Base-by-base conservation (phyloP, 2,113 vertebrate genomes). In the Caranx melampygus region DNA sequence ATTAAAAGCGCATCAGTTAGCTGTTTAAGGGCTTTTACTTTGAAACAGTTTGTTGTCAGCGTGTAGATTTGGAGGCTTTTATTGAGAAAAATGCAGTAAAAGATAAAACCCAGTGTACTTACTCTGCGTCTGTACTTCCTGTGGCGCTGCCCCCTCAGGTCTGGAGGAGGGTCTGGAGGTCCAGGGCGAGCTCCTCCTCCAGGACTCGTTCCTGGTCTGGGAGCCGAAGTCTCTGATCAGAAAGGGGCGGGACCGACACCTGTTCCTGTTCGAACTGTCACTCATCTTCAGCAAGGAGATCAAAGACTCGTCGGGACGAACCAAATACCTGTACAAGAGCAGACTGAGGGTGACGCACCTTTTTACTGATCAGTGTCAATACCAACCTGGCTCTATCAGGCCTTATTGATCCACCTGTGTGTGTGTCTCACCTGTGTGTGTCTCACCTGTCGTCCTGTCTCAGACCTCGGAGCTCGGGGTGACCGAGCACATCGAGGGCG, bases 221-320 rank as follows among this genome's bases (percentile, higher is more conserved):
- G 98, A 99, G 83, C 98, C 98, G 2, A 99, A 99, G 78, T 99
- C 98, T 40, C 95, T 99, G 86, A 99, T 99, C 93, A 95, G 98
- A 73, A 99, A 99, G 87, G 98, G 98, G 33, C 95, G 98, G 73
- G 98, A 99, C 86, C 95, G 98, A 49, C 98, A 99, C 93, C 95
- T 99, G 78, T 99, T 99, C 94, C 96, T 99, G 85, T 99, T 99
- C 73, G 98, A 99, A 94, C 97, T 99, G 92, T 99, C 98, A 65
- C 96, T 99, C 89, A 97, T 99, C 88, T 99, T 99, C 93, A 99
- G 98, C 93, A 99, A 99, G 85, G 98, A 99, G 92, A 99, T 99
- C 89, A 99, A 99, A 93, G 98, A 99, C 92, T 99, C 98, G 37
- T 96, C 98, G 5, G 98, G 98, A 92, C 95, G 97, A 82, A 98